phyloP scores from a whole-genome alignment of 1,140 invertebrate genomes.

The Belonocnema kinseyi region DNA sequence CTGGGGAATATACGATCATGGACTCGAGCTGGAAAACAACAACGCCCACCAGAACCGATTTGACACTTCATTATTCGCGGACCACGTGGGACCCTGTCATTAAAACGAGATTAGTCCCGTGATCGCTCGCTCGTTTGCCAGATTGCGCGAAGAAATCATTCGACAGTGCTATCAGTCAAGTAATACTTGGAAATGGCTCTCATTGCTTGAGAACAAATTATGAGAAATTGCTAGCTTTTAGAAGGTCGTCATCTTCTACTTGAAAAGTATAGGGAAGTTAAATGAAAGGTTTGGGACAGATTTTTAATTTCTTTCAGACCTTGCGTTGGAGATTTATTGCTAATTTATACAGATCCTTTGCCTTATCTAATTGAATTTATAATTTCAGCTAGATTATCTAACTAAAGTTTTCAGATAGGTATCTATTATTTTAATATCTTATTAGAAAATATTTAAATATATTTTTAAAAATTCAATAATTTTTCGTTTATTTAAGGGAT shows the following conservation, averaged over 20 bases:
- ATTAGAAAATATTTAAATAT: no score
- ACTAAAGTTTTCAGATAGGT: no score
- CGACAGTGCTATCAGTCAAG: slow-evolving; percentile 37
- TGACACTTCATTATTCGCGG: slow-evolving; percentile 74
- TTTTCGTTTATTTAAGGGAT: no score
- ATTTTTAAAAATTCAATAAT: no score
- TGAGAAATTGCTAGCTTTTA: slow-evolving; percentile 25
- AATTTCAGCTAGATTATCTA: background rate
- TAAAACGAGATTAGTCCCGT: slow-evolving; percentile 73
- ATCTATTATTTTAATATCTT: no score
- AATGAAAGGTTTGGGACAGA: slow-evolving; percentile 14
- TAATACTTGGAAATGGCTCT: slow-evolving; percentile 42
- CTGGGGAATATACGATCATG: slow-evolving; percentile 51
- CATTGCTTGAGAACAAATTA: slow-evolving; percentile 2
- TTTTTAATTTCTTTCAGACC: background rate
- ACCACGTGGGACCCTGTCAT: slow-evolving; percentile 70
- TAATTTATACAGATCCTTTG: slow-evolving; percentile 5
- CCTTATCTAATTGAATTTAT: slow-evolving; percentile 5
- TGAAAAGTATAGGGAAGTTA: background rate
- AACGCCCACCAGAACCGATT: slow-evolving; percentile 71
- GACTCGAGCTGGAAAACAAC: slow-evolving; percentile 56
- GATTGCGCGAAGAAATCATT: slow-evolving; percentile 50
- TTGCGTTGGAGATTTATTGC: background rate
- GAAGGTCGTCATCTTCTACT: slow-evolving; percentile 8
- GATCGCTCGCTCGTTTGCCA: slow-evolving; percentile 58